Percentiles rank a stretch among this genome's conserved stretches.
Evolutionary conservation across 2,888 invertebrate genomes (phyloP).

Genomic region (Dasypogon diadema): DNA sequence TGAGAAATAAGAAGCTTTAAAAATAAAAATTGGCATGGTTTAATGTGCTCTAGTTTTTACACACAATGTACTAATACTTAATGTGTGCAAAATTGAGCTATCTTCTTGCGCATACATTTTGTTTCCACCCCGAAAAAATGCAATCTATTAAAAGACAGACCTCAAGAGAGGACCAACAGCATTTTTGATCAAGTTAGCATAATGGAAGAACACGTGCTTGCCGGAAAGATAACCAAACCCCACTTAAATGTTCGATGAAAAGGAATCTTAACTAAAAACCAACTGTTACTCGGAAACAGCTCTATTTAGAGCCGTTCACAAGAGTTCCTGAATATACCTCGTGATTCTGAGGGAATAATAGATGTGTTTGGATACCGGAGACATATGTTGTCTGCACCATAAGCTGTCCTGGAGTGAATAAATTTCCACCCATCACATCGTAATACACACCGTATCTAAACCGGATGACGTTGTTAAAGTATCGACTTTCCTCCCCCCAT

Average conservation of each 20-base stretch:
- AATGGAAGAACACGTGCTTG: slow-evolving; percentile 16
- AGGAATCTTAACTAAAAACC: slow-evolving; percentile 35
- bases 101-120: no score
- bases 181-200: no score
- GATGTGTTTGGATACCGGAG: slow-evolving; percentile 34
- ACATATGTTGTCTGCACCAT: slow-evolving; percentile 40
- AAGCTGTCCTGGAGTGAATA: slow-evolving; percentile 39
- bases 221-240: background rate
- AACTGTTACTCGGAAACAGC: slow-evolving; percentile 33
- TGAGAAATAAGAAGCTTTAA: no score
- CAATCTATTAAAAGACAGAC: no score
- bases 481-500: slow-evolving; percentile 26
- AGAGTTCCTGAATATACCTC: slow-evolving; percentile 8
- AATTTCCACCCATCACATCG: slow-evolving; percentile 36
- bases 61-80: no score
- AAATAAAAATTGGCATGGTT: no score
- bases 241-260: slow-evolving; percentile 35
- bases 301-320: slow-evolving; percentile 15
- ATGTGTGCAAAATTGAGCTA: no score
- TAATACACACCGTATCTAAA: slow-evolving; percentile 27
- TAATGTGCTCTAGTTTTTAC: no score
- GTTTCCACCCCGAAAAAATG: no score
- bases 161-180: no score
- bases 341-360: slow-evolving; percentile 23
- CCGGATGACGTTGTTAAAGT: slow-evolving; percentile 35